Conservation (phyloP, 2,113 vertebrate genomes). For the Phylloscopus whistleri region DNA sequence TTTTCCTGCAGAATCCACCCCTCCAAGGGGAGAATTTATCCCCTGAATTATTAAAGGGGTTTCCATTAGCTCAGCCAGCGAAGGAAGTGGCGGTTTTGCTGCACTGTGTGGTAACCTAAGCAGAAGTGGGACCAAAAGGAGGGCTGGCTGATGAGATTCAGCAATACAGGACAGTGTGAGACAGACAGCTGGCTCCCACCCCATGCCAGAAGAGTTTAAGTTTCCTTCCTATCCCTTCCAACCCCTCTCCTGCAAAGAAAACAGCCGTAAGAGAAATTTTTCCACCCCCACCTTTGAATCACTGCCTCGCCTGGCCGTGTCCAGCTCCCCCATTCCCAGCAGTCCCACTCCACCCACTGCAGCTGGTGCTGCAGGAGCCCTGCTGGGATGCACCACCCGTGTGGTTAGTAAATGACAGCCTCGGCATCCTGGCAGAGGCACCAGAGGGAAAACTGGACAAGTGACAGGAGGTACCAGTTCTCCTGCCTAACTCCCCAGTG, state of each 20-base stretch:
- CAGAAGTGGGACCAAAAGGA: background rate
- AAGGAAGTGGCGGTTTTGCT: background rate
- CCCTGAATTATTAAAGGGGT: constrained; percentile 45
- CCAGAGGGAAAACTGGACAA: background rate
- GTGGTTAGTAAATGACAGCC: background rate
- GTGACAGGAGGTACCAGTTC: background rate
- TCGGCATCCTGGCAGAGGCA: background rate
- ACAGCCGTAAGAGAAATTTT: background rate
- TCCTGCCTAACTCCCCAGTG: background rate
- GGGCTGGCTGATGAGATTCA: background rate
- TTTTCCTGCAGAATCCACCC: background rate
- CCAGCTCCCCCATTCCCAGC: background rate
- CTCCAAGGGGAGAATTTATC: background rate
- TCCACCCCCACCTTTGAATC: background rate
- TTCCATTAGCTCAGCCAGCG: background rate
- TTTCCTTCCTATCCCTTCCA: background rate
- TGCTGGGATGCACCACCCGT: fast-evolving
- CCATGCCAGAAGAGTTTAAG: background rate
- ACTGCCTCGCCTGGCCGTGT: background rate
- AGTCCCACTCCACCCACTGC: background rate
- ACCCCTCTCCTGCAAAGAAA: background rate
- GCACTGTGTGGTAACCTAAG: background rate
- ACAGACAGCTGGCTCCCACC: background rate
- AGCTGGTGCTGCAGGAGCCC: background rate
- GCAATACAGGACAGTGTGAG: background rate